Evolutionary conservation across 2,113 vertebrate genomes (phyloP).

Genomic region (Pollachius pollachius): DNA sequence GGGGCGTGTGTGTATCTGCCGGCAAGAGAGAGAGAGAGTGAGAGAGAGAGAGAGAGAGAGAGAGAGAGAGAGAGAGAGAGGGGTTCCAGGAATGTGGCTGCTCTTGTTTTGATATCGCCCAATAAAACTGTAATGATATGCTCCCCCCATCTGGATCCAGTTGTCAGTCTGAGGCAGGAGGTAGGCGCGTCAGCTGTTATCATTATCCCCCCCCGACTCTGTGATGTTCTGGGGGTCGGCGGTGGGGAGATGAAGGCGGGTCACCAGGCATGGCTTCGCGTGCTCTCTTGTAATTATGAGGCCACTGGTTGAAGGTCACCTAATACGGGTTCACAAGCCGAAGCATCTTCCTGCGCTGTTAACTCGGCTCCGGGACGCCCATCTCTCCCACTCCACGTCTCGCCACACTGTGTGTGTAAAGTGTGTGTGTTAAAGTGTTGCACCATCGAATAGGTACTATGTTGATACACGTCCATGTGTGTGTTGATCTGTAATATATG

Average conservation of each 20-base stretch:
- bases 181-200: conserved; percentile 67
- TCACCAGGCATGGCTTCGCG: conserved; percentile 53
- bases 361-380: conserved; percentile 5
- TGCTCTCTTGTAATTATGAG: conserved; percentile 61
- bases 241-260: conserved; percentile 52
- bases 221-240: conserved; percentile 61
- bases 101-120: conserved; percentile 68
- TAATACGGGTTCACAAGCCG: conserved; percentile 55
- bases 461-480: too few species aligned
- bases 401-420: not conserved
- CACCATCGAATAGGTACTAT: too few species aligned
- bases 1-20: conserved; percentile 22
- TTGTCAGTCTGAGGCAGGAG: conserved; percentile 62
- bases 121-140: conserved; percentile 72
- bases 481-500: too few species aligned
- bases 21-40: conserved; percentile 2
- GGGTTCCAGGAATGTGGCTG: conserved; percentile 42
- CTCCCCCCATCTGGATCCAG: conserved; percentile 73
- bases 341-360: conserved; percentile 11
- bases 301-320: conserved; percentile 61
- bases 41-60: conserved; percentile 18
- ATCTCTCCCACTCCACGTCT: not conserved
- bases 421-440: too few species aligned
- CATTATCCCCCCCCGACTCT: conserved; percentile 52
- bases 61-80: not conserved